Evolutionary conservation across 2,113 vertebrate genomes (phyloP), one percentile per base, ranked within the genome.

Genomic region (Taxidea taxus): DNA sequence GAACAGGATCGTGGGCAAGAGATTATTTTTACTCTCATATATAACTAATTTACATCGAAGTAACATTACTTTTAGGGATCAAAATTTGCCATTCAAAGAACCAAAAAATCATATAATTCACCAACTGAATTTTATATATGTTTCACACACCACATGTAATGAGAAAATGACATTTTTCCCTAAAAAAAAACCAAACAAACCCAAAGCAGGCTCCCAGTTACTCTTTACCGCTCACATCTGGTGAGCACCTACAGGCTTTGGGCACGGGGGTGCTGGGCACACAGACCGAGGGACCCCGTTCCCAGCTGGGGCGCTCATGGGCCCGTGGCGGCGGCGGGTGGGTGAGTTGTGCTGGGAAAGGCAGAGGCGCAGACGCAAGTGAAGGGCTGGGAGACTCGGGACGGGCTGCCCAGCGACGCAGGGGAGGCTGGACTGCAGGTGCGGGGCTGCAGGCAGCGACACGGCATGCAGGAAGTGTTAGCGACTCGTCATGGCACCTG

Each of bases 291-390:
- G 6, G 47, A 12, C 47, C 47, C 31, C 6, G 5, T 4, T 78
- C 9, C 75, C 10, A 3, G 10, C 75, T 3, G 47, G 29, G 44
- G 10, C 5, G 14, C 74, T 18, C 42, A 27, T 39, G 13, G 27
- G 72, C 39, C 72, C 3, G 0, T 27, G 39, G 39, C 31, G 29
- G 31, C 31, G 27, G 74, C 15, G 0, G 29, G 27, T 0, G 14
- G 72, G 39, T 16, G 72, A 7, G 11, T 1, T 16, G 13, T 2
- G 23, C 42, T 4, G 12, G 74, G 44, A 49, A 51, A 51, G 47
- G 47, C 75, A 20, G 23, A 34, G 4, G 4, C 47, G 1, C 8
- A 31, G 47, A 20, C 29, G 4, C 29, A 12, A 51, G 16, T 1
- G 14, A 3, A 31, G 44, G 70, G 39, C 20, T 4, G 42, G 4